Evolutionary conservation across 2,888 invertebrate species (phyloP).

Genomic region (Melanostoma mellinum): DNA sequence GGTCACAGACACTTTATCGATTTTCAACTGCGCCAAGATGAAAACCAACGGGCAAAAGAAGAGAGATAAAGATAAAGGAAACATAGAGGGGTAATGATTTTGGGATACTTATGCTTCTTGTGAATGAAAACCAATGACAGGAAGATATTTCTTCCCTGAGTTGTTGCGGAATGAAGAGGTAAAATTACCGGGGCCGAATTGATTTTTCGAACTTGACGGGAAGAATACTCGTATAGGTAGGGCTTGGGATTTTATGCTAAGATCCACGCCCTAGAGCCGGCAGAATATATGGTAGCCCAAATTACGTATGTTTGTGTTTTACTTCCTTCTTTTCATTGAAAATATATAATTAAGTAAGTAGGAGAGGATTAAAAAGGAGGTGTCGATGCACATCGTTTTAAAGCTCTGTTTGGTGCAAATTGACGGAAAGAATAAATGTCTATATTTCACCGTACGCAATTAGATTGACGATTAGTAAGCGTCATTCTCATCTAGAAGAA

Average conservation of each 20-base stretch:
- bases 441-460: no score
- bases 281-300: no score
- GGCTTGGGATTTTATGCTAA: background rate
- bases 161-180: background rate
- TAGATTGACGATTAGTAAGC: no score
- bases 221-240: no score
- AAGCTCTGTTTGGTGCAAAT: no score
- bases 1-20: slow-evolving; percentile 70
- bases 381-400: no score
- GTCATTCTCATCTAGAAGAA: no score
- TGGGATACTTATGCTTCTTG: slow-evolving; percentile 20
- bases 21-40: slow-evolving; percentile 25
- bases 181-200: slow-evolving; percentile 13
- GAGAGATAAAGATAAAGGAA: background rate
- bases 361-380: no score
- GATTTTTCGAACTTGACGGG: slow-evolving; percentile 2
- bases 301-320: no score
- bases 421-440: no score
- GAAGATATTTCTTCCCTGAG: background rate
- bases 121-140: background rate
- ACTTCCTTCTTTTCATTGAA: no score
- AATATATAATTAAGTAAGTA: no score
- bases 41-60: background rate
- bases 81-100: background rate
- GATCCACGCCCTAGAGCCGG: slow-evolving; percentile 1